Evolutionary conservation across 2,797 vertebrate species (phyloP).

Genomic region (Paedocypris micromegethes): DNA sequence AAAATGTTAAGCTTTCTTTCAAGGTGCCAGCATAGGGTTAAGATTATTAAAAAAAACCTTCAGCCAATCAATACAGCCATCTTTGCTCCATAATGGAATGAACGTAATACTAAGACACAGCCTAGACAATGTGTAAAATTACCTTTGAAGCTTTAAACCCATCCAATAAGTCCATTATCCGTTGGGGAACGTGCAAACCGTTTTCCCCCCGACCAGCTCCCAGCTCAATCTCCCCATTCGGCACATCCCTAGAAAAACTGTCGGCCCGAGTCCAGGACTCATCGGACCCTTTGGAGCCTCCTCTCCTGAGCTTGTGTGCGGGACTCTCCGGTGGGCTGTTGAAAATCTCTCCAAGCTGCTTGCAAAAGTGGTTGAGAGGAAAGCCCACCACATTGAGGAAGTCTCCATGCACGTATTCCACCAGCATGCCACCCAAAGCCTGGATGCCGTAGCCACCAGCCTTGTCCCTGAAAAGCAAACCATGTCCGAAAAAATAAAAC

Average conservation of each 20-base stretch:
- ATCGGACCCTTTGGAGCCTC: constrained; percentile 36
- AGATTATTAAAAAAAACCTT: no score
- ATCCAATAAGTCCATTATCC: constrained; percentile 72
- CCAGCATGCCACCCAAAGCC: constrained; percentile 90
- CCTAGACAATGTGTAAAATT: neutral
- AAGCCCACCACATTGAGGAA: constrained; percentile 94
- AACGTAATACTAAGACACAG: neutral
- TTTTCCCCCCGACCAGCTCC: constrained; percentile 2
- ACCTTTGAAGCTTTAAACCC: constrained; percentile 93
- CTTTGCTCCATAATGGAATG: no score
- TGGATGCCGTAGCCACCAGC: constrained; percentile 96
- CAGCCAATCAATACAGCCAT: no score
- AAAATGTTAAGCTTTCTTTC: no score
- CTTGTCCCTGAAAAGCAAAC: constrained; percentile 80
- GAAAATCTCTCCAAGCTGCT: constrained; percentile 74
- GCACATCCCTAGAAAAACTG: constrained; percentile 48
- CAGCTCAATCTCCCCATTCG: constrained; percentile 15
- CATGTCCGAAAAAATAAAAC: no score
- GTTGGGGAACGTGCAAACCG: constrained; percentile 52
- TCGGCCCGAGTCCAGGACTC: constrained; percentile 42
- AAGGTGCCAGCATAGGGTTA: no score
- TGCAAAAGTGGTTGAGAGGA: constrained; percentile 93
- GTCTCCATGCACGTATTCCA: constrained; percentile 85
- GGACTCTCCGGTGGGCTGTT: constrained; percentile 49
- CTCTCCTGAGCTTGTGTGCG: constrained; percentile 51